These are phyloP conservation scores for Archaeoteleia sp. DNA, from an alignment of 2,888 invertebrate genomes.

Conservation along the genomic window DNA sequence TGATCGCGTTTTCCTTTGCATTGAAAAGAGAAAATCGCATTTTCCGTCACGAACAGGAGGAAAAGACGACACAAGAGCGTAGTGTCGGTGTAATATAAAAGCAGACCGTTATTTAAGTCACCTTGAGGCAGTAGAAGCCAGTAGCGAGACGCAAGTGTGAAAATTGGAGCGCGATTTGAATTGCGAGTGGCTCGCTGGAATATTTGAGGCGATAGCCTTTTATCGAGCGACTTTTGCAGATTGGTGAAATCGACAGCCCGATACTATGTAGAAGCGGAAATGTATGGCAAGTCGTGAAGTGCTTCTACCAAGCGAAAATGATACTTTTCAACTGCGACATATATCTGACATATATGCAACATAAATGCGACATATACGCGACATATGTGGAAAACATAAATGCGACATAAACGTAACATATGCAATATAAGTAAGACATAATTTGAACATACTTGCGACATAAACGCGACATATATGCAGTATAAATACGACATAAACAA, in stretches of 20 bases:
- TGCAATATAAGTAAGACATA: too few relatives aligned
- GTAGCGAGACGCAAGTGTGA: slow-evolving; percentile 1
- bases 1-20: background rate
- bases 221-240: slow-evolving; percentile 5
- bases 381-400: too few relatives aligned
- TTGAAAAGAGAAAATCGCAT: background rate
- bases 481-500: too few relatives aligned
- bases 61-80: background rate
- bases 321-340: too few relatives aligned
- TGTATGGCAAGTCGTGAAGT: background rate
- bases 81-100: slow-evolving; percentile 7
- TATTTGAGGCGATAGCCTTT: slow-evolving; percentile 14
- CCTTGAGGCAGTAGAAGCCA: slow-evolving; percentile 4
- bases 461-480: too few relatives aligned
- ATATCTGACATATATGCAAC: background rate
- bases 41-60: background rate
- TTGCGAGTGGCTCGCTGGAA: slow-evolving; percentile 19
- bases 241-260: slow-evolving; percentile 12
- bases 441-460: too few relatives aligned
- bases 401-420: too few relatives aligned
- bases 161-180: slow-evolving; percentile 33
- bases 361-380: too few relatives aligned
- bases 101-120: slow-evolving; percentile 22
- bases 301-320: background rate
- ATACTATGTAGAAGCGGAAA: background rate